phyloP scores from a whole-genome alignment of 2,113 vertebrate genomes.

The Apistogramma diplotaenia region DNA sequence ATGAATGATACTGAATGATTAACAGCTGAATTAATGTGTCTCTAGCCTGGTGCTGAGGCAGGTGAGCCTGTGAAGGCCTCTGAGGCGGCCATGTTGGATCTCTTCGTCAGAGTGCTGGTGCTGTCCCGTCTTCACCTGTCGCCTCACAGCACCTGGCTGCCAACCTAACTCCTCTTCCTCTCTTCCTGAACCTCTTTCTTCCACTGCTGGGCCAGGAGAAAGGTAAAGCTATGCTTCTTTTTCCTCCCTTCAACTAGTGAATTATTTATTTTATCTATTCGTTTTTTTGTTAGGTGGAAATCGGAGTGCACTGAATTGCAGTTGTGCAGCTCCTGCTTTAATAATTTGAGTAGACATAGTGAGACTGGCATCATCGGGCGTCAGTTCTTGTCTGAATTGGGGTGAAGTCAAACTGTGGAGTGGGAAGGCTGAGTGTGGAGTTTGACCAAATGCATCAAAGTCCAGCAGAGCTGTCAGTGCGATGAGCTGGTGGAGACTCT shows the following conservation, averaged over 20 bases:
- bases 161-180: constrained; percentile 50
- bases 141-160: constrained; percentile 39
- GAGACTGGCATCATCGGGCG: background rate
- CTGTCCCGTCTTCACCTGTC: constrained; percentile 58
- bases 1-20: background rate
- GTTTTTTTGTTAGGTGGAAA: background rate
- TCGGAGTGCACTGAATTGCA: too few species aligned
- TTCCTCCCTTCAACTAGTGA: background rate
- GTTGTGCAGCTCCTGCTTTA: background rate
- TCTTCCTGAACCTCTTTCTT: constrained; percentile 3
- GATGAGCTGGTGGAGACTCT: too few species aligned
- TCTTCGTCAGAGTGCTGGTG: constrained; percentile 41
- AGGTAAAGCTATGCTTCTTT: constrained; percentile 45
- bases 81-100: constrained; percentile 66
- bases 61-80: constrained; percentile 25
- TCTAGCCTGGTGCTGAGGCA: background rate
- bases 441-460: too few species aligned
- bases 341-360: background rate
- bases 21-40: background rate
- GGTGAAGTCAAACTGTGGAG: too few species aligned
- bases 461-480: too few species aligned
- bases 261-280: background rate
- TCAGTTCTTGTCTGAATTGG: background rate
- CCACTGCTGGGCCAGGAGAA: constrained; percentile 21
- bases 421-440: too few species aligned